Conservation (phyloP, 1,140 invertebrate genomes). For the Meloidogyne chitwoodi region DNA sequence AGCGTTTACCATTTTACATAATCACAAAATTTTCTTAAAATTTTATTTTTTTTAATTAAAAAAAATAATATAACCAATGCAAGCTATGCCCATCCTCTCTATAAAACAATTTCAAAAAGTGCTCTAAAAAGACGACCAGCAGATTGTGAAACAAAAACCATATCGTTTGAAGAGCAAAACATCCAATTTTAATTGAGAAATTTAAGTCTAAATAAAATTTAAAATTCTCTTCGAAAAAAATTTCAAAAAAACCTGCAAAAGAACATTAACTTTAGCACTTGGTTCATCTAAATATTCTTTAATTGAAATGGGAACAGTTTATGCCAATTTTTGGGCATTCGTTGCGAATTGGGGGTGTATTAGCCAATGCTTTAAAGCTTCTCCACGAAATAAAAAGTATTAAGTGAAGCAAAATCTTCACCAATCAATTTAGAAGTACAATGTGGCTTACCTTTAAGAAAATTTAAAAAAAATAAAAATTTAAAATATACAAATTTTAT, state of each 20-base stretch:
- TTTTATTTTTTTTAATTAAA: neutral
- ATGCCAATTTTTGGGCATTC: constrained; percentile 95
- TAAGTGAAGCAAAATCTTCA: constrained; percentile 73
- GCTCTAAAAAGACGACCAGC: constrained; percentile 88
- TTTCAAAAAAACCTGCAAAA: constrained; percentile 47
- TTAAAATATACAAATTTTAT: constrained; percentile 63
- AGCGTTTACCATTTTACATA: constrained; percentile 98
- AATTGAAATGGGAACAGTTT: constrained; percentile 94
- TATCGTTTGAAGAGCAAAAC: constrained; percentile 98
- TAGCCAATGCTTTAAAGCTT: constrained; percentile 93
- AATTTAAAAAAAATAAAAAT: neutral
- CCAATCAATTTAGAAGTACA: constrained; percentile 84
- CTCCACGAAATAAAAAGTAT: constrained; percentile 90
- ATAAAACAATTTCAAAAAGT: constrained; percentile 87
- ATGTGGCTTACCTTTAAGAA: constrained; percentile 75
- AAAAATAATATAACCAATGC: constrained; percentile 69
- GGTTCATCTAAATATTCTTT: constrained; percentile 98
- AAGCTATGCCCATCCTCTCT: constrained; percentile 90
- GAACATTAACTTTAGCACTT: constrained; percentile 75
- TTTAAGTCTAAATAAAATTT: constrained; percentile 80
- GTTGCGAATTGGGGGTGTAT: no score
- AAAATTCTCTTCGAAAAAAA: neutral
- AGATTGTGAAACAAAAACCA: constrained; percentile 98
- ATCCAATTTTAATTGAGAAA: constrained; percentile 94
- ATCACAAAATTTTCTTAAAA: constrained; percentile 79